Base-by-base conservation (phyloP, 2,888 invertebrate species). In the Hesperia comma region DNA sequence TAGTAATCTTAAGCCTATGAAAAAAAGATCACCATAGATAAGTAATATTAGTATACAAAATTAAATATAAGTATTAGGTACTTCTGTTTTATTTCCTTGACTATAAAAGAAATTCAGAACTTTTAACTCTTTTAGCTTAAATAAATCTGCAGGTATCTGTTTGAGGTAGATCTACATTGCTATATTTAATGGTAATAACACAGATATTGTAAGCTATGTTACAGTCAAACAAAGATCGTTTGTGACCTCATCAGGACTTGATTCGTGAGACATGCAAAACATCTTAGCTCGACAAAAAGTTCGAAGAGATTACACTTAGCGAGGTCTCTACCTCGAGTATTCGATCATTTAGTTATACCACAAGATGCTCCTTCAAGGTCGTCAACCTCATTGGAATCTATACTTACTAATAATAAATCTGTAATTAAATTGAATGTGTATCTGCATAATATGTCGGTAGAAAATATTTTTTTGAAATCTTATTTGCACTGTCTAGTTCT, bases 321-420 rank as follows among this genome's bases (percentile, higher is more conserved):
- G 49, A 49, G 19, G 49, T 10, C 49, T 49, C 49, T 49, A n/a
- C 19, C 49, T 49, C 49, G 19, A 49, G 17, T 49, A 43, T 43
- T 19, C 19, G 3, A 49, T 49, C 12, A 49, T 49, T 49, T 19
- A 6, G 49, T 51, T 63, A 57, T n/a, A 57, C 15, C 57, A 40
- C 63, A 57, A 57, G 49, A 63, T 26, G 57, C 46, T 60, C 5
- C 17, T 14, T 49, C 63, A 63, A 63, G 63, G 63, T 63, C 57
- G 40, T 17, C 63, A 40, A 46, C 33, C 49, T 57, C 14, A 0
- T 53, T 32, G 57, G 19, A 57, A 51, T 46, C 12, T 40, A 26
- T 14, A 54, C 19, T 15, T 14, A 54, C 19, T 15, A 54, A 6
- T 26, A 17, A 46, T 46, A 15, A 46, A 15, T 2, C 17, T 46